Percentiles rank a stretch among this genome's conserved stretches.
phyloP scores from a whole-genome alignment of 2,888 invertebrate species.

The Callinectes sapidus region DNA sequence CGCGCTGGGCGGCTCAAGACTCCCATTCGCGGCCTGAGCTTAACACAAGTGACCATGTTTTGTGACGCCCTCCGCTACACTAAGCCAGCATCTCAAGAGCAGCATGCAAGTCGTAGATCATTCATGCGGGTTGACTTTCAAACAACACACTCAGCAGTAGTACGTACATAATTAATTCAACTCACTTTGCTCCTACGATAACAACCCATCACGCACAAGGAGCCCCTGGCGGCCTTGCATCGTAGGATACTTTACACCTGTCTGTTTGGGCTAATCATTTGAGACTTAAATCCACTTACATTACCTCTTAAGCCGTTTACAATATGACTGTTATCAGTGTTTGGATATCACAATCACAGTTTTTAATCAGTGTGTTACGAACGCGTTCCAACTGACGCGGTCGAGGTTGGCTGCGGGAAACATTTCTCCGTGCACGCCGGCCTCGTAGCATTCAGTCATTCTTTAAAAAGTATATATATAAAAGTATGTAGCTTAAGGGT shows the following conservation, averaged over 20 bases:
- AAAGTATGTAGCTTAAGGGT: slow-evolving; percentile 29
- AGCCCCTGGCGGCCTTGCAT: background rate
- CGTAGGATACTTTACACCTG: slow-evolving; percentile 1
- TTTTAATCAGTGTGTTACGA: slow-evolving; percentile 18
- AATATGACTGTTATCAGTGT: slow-evolving; percentile 37
- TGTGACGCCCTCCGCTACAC: slow-evolving; percentile 22
- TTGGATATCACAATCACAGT: slow-evolving; percentile 34
- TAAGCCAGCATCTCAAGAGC: background rate
- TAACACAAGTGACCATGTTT: background rate
- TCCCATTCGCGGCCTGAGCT: background rate
- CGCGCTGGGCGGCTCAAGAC: background rate
- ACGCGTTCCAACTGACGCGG: background rate
- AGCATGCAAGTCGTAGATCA: background rate
- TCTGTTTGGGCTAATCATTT: slow-evolving; percentile 27
- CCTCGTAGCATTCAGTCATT: slow-evolving; percentile 22
- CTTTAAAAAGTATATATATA: background rate
- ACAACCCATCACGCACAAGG: background rate
- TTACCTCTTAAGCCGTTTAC: slow-evolving; percentile 33
- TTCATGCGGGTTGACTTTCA: background rate
- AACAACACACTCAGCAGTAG: background rate
- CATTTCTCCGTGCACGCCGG: background rate
- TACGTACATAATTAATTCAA: background rate
- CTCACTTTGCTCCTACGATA: background rate
- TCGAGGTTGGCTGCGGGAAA: background rate
- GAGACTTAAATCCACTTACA: slow-evolving; percentile 27